phyloP scores from a whole-genome alignment of 2,888 invertebrate genomes.

The Phoronis australis region DNA sequence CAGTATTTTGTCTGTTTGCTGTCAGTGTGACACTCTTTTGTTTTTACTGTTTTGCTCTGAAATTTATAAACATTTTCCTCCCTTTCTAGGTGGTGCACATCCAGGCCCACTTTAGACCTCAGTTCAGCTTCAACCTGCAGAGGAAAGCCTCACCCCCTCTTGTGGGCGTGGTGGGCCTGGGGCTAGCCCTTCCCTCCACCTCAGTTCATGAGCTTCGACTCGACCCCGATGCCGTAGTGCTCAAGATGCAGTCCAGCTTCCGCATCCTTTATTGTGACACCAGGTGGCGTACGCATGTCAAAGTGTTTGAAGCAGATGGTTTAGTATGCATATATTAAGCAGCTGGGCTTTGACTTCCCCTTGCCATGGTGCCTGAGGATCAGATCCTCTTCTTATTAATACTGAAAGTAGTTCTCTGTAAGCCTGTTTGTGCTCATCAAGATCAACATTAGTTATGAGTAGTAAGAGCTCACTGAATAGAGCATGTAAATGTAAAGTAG shows the following conservation, averaged over 20 bases:
- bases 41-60: slow-evolving; percentile 25
- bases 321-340: too few relatives aligned
- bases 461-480: too few relatives aligned
- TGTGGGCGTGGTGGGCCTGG: slow-evolving; percentile 89
- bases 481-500: too few relatives aligned
- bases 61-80: slow-evolving; percentile 1
- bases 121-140: slow-evolving; percentile 86
- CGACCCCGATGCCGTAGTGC: slow-evolving; percentile 82
- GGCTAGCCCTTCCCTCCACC: slow-evolving; percentile 93
- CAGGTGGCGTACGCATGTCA: too few relatives aligned
- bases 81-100: slow-evolving; percentile 81
- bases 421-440: too few relatives aligned
- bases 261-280: slow-evolving; percentile 96
- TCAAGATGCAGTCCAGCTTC: slow-evolving; percentile 91
- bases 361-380: too few relatives aligned
- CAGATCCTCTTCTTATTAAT: too few relatives aligned
- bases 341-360: too few relatives aligned
- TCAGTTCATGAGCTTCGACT: slow-evolving; percentile 94
- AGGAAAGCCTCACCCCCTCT: slow-evolving; percentile 60
- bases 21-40: slow-evolving; percentile 13
- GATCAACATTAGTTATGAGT: too few relatives aligned
- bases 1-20: too few relatives aligned
- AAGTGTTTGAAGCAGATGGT: too few relatives aligned
- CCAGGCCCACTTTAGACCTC: slow-evolving; percentile 84
- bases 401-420: too few relatives aligned